Conservation (phyloP, 64 coral and sea anemone genomes). For the Platygyra sinensis region DNA sequence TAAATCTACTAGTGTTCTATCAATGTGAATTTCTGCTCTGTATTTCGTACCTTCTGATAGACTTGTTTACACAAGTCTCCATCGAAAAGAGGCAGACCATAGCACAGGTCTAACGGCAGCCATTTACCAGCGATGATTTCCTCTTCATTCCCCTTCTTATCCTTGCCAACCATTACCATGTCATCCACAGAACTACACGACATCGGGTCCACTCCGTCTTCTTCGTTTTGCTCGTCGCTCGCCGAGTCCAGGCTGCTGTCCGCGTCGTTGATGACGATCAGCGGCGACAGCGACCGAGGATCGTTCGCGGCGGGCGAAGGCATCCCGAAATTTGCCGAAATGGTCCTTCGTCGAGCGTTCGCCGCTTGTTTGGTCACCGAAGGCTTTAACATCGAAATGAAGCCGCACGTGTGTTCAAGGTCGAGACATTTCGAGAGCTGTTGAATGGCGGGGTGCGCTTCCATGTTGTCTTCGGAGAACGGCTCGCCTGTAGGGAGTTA, state of each 20-base stretch:
- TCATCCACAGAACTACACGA: constrained; percentile 73
- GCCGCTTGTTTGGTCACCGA: constrained; percentile 64
- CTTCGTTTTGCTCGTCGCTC: constrained; percentile 56
- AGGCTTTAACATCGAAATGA: constrained; percentile 87
- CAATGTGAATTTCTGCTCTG: too few relatives aligned
- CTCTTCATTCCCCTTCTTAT: constrained; percentile 13
- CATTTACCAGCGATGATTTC: constrained; percentile 37
- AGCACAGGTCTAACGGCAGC: constrained; percentile 85
- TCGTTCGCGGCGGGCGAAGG: not conserved
- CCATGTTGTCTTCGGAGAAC: constrained; percentile 80
- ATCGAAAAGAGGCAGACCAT: constrained; percentile 92
- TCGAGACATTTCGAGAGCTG: constrained; percentile 69
- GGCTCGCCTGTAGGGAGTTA: constrained; percentile 18
- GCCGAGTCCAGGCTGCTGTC: constrained; percentile 56
- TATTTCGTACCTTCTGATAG: constrained; percentile 61
- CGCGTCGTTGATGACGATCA: constrained; percentile 39
- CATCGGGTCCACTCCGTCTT: constrained; percentile 55
- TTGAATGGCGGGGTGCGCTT: constrained; percentile 74
- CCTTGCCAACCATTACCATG: constrained; percentile 65
- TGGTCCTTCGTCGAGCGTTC: constrained; percentile 58
- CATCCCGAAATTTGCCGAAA: constrained; percentile 54
- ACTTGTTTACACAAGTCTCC: constrained; percentile 82
- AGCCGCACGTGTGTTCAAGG: constrained; percentile 84
- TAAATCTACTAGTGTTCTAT: too few relatives aligned
- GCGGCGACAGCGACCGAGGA: constrained; percentile 31